These are phyloP conservation scores for Mizuhopecten yessoensis DNA, from an alignment of 1,140 invertebrate genomes.

Conservation along the genomic window DNA sequence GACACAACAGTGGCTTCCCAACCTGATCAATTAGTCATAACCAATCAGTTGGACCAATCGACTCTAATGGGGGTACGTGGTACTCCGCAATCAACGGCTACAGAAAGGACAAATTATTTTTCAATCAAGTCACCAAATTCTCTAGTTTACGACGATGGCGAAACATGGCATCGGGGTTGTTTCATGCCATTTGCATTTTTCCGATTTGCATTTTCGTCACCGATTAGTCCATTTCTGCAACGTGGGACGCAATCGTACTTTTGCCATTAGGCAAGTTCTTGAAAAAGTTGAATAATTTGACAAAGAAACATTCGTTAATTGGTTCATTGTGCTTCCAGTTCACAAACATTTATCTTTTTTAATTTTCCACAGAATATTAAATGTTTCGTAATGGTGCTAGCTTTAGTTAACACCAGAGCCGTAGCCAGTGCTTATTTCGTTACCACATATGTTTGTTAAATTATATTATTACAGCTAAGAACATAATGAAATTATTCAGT, in stretches of 20 bases:
- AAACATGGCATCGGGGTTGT: neutral
- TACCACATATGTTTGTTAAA: slow-evolving; percentile 35
- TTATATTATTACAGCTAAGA: neutral
- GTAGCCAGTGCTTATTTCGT: neutral
- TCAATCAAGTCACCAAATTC: slow-evolving; percentile 25
- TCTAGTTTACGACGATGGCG: slow-evolving; percentile 32
- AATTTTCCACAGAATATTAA: slow-evolving; percentile 25
- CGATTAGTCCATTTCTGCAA: neutral
- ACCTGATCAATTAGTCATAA: slow-evolving; percentile 14
- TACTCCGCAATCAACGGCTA: neutral
- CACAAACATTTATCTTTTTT: slow-evolving; percentile 29
- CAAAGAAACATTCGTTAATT: slow-evolving; percentile 2
- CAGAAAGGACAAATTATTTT: slow-evolving; percentile 29
- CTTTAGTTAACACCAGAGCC: neutral
- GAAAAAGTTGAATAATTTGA: slow-evolving; percentile 30
- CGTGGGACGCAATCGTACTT: neutral
- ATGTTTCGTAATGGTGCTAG: neutral
- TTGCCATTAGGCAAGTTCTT: neutral
- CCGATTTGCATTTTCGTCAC: slow-evolving; percentile 1
- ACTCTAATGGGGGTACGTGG: neutral
- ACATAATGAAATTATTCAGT: neutral
- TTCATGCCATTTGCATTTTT: neutral
- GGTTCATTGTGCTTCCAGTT: neutral
- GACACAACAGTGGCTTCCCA: neutral
- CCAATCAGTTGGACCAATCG: neutral